A percentile compares a stretch with the other conserved stretches of the same genome.
These are phyloP conservation scores for Menidia menidia DNA, from an alignment of 2,797 vertebrate genomes.

Conservation along the genomic window DNA sequence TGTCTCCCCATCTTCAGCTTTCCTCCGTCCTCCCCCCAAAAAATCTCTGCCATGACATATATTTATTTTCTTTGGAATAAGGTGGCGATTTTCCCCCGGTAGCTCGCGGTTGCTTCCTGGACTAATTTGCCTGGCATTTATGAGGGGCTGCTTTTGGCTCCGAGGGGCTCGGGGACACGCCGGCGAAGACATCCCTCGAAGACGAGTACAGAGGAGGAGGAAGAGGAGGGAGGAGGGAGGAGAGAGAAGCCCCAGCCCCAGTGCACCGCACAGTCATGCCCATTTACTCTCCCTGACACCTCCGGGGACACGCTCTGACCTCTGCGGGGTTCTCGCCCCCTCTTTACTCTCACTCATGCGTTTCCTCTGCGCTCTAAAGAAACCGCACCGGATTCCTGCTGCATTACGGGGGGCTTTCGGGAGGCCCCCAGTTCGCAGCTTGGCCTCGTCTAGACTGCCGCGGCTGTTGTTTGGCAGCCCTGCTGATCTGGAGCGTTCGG, in stretches of 20 bases:
- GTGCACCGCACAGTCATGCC: constrained; percentile 67
- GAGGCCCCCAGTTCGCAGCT: constrained; percentile 48
- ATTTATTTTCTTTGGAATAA: constrained; percentile 30
- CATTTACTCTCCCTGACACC: constrained; percentile 72
- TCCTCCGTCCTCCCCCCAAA: constrained; percentile 3
- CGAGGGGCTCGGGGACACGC: constrained; percentile 37
- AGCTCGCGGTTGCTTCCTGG: constrained; percentile 51
- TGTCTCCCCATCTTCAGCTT: constrained; percentile 36
- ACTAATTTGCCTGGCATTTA: constrained; percentile 46
- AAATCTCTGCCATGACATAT: constrained; percentile 18
- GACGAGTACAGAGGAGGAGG: constrained; percentile 20
- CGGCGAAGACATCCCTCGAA: constrained; percentile 38
- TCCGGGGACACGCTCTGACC: constrained; percentile 69
- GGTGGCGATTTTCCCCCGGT: constrained; percentile 20
- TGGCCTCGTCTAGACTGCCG: constrained; percentile 63
- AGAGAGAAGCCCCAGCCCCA: constrained; percentile 48
- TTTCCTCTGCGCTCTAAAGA: constrained; percentile 59
- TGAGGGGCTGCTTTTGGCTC: constrained; percentile 11
- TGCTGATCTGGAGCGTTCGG: constrained; percentile 40
- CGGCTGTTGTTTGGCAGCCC: constrained; percentile 61
- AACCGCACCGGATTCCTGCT: constrained; percentile 68
- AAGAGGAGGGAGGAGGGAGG: constrained; percentile 21
- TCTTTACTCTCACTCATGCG: constrained; percentile 63
- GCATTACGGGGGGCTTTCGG: constrained; percentile 63
- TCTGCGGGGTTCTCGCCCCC: constrained; percentile 62